Evolutionary conservation across 2,113 vertebrate species (phyloP).

Genomic region (Micronycteris hirsuta): DNA sequence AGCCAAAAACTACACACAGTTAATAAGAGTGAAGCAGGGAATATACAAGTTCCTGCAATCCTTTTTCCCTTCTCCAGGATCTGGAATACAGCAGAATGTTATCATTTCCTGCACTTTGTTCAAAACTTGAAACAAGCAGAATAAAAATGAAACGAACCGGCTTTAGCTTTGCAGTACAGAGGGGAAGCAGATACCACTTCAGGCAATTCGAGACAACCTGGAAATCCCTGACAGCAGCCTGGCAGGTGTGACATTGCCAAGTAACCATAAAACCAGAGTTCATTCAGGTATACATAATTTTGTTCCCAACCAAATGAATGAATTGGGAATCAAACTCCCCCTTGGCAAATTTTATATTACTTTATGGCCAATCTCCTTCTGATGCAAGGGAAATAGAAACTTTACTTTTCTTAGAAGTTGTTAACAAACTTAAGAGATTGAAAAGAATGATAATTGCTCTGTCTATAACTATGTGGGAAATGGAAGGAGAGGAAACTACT

Average conservation of each 20-base stretch:
- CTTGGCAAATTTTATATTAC: slow-evolving; percentile 16
- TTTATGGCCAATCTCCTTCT: slow-evolving; percentile 58
- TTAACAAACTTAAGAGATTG: slow-evolving; percentile 56
- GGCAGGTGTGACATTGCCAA: neutral
- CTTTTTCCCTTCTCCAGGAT: neutral
- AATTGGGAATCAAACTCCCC: slow-evolving; percentile 13
- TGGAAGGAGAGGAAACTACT: neutral
- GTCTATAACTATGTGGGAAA: neutral
- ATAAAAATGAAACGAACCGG: slow-evolving; percentile 53
- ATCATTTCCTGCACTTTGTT: neutral
- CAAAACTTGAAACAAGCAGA: slow-evolving; percentile 57
- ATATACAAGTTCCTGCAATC: neutral
- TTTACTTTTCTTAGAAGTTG: slow-evolving; percentile 33
- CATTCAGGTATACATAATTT: neutral
- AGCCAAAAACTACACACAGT: neutral
- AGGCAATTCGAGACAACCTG: slow-evolving; percentile 30
- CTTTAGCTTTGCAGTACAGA: neutral
- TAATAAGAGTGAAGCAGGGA: neutral
- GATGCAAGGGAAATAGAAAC: slow-evolving; percentile 29
- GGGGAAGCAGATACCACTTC: slow-evolving; percentile 46
- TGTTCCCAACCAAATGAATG: slow-evolving; percentile 25
- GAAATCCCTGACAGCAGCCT: neutral
- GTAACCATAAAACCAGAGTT: slow-evolving; percentile 28
- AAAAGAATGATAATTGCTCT: slow-evolving; percentile 41
- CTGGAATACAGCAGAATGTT: neutral